Base-by-base conservation (phyloP, 2,888 invertebrate species). In the Crossocerus cetratus region DNA sequence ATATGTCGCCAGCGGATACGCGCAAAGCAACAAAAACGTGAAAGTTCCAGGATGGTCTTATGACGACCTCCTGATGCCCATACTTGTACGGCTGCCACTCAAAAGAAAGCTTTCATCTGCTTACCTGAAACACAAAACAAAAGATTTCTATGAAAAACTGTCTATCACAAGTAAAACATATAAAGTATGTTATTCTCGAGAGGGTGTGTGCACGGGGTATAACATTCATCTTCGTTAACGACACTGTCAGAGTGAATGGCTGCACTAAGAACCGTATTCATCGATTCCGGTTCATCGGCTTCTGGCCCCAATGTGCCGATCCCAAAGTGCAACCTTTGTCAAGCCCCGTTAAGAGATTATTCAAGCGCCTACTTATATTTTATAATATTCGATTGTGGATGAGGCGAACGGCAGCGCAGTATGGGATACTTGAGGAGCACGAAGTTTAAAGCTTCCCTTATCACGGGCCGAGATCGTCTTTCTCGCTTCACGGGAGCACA, bases 41-140 rank as follows among this genome's bases (percentile, higher is more conserved):
- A 18, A 49, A 68, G 67, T 53, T 66, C 69, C 22, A 44, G 43
- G 20, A 66, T 69, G 66, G 67, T 59, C 62, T 55, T 65, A 32
- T 57, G 55, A 64, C 74, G 69, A 74, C 66, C 63, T 42, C 66
- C 63, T 42, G 4, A 43, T 55, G 13, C 16, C 14, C 20, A 55
- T 45, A 59, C 16, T 45, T 68, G 22, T 23, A 21, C 45, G n/a
- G 65, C 42, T 21, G 59, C 16, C 21, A 32, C 14, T 49, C 22
- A 20, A 20, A 65, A 62, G 45, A 54, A 62, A 57, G 64, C 60
- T 53, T 20, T n/a, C 13, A 59, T 45, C 66, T 66, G 70, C 84
- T 85, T 83, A 85, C 85, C 85, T 85, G 84, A 56, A 85, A 85
- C 73, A 82, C 21, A 83, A 73, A 44, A 68, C 20, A 74, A 22